These are phyloP conservation scores for Psittacula derbiana DNA, from an alignment of 2,797 vertebrate species.

Conservation along the genomic window DNA sequence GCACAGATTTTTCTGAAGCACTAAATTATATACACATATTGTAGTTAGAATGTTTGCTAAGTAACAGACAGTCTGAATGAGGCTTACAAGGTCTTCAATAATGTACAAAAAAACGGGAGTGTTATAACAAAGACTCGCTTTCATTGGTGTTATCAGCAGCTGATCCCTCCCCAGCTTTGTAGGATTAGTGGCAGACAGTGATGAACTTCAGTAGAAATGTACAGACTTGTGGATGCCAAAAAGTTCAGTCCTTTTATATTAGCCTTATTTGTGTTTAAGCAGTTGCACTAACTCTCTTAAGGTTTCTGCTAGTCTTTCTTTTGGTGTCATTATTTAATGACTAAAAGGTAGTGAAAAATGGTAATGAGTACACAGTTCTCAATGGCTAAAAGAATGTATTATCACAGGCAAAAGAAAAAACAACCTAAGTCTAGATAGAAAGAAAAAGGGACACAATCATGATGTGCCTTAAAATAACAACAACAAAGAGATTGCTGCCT, in stretches of 20 bases:
- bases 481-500: background rate
- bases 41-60: background rate
- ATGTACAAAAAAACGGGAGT: background rate
- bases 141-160: conserved; percentile 31
- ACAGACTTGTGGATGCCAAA: background rate
- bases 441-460: background rate
- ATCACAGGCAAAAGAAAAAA: background rate
- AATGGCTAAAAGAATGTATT: background rate
- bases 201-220: conserved; percentile 42
- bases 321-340: background rate
- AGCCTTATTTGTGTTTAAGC: background rate
- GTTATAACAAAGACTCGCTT: conserved; percentile 39
- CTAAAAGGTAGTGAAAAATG: background rate
- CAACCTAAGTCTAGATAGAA: background rate
- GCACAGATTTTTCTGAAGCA: background rate
- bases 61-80: conserved; percentile 6
- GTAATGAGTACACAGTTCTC: background rate
- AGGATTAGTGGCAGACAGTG: conserved; percentile 55
- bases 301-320: background rate
- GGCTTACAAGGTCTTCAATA: conserved; percentile 3
- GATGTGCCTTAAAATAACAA: background rate
- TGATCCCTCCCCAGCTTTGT: conserved; percentile 49
- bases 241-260: background rate
- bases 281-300: background rate
- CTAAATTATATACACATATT: background rate